Evolutionary conservation across 2,888 invertebrate species (phyloP).

Genomic region (Epinotia brunnichana): DNA sequence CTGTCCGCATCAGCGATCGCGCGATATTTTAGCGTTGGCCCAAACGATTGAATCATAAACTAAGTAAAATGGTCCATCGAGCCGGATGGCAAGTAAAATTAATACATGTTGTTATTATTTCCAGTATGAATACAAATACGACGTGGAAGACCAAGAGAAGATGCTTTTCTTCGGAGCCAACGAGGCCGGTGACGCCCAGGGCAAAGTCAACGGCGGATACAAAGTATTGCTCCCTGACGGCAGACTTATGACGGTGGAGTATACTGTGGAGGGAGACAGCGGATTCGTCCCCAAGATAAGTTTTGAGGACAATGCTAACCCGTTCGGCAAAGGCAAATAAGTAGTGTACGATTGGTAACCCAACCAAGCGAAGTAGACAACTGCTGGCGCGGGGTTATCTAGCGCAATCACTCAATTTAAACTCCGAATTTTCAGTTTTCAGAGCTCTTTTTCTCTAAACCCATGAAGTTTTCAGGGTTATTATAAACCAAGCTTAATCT

Average conservation of each 20-base stretch:
- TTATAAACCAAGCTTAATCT: too few relatives aligned
- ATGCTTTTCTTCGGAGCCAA: constrained; percentile 87
- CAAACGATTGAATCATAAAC: too few relatives aligned
- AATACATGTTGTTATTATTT: constrained; percentile 48
- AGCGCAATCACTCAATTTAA: too few relatives aligned
- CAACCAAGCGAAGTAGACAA: neutral
- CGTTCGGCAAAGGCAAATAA: constrained; percentile 77
- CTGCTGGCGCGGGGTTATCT: too few relatives aligned
- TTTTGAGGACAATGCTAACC: constrained; percentile 85
- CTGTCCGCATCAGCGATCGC: too few relatives aligned
- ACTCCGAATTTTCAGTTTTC: too few relatives aligned
- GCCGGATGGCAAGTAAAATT: neutral
- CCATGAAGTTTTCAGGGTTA: too few relatives aligned
- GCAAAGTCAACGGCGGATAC: constrained; percentile 87
- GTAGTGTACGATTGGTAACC: neutral
- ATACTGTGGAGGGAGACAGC: constrained; percentile 87
- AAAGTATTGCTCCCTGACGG: constrained; percentile 88
- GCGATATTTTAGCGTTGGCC: too few relatives aligned
- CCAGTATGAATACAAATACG: constrained; percentile 89
- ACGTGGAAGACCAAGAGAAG: constrained; percentile 88
- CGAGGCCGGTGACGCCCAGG: constrained; percentile 86
- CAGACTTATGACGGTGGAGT: constrained; percentile 88
- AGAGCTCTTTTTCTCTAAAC: too few relatives aligned
- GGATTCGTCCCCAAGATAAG: constrained; percentile 89
- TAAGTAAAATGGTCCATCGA: neutral